phyloP scores from a whole-genome alignment of 2,888 invertebrate genomes.

The Agrenia bidenticulata region DNA sequence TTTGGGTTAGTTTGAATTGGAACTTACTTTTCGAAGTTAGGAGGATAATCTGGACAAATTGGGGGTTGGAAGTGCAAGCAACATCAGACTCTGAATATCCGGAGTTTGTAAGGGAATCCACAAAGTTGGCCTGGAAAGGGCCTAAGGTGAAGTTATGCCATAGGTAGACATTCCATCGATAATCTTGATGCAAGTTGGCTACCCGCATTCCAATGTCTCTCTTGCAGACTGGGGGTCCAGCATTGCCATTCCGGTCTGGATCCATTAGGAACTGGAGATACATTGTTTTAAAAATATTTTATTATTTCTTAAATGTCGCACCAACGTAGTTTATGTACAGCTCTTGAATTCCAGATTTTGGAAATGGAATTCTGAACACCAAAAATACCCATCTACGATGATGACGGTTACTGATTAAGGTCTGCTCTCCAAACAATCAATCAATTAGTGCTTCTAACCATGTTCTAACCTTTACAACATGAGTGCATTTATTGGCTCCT shows the following conservation, averaged over 20 bases:
- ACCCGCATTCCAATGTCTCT: constrained; percentile 32
- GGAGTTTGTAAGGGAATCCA: constrained; percentile 32
- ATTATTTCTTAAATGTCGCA: background rate
- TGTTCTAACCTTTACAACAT: constrained; percentile 35
- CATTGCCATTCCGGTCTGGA: background rate
- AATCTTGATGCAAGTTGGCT: background rate
- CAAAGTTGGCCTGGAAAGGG: constrained; percentile 23
- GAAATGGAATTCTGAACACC: no score
- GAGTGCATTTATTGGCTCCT: constrained; percentile 25
- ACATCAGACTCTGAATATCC: constrained; percentile 25
- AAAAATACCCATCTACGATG: no score
- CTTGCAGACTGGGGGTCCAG: constrained; percentile 20
- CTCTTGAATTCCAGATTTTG: no score
- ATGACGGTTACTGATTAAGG: no score
- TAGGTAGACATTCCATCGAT: constrained; percentile 27
- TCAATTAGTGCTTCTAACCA: no score
- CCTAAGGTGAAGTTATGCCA: constrained; percentile 43
- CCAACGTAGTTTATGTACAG: no score
- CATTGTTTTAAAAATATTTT: background rate
- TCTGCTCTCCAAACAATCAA: no score
- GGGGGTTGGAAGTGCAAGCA: constrained; percentile 17
- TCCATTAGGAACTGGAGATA: constrained; percentile 10
- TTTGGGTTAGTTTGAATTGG: no score
- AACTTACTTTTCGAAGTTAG: constrained; percentile 25
- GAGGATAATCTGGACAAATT: constrained; percentile 33